Conservation (phyloP, 2,888 invertebrate species). For the Meghimatium bilineatum region DNA sequence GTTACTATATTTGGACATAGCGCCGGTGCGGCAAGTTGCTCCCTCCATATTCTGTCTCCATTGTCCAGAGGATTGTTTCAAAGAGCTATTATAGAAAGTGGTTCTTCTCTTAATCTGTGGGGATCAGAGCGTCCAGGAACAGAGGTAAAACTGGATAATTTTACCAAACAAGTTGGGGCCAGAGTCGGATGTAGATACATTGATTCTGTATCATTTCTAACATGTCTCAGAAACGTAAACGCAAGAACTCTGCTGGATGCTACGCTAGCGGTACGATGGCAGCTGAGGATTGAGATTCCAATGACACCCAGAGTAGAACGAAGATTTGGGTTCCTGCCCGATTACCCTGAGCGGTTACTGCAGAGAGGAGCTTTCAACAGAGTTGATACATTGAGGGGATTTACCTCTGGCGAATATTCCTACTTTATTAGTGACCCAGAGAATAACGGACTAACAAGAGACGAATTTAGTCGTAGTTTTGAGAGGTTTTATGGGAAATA, state of each 20-base stretch:
- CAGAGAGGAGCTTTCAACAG: constrained; percentile 6
- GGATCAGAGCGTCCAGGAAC: constrained; percentile 21
- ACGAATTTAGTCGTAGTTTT: background rate
- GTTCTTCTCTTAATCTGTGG: constrained; percentile 28
- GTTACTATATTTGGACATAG: constrained; percentile 40
- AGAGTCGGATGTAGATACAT: constrained; percentile 13
- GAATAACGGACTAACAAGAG: constrained; percentile 25
- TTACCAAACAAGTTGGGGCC: constrained; percentile 7
- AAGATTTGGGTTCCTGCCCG: constrained; percentile 39
- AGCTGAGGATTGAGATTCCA: background rate
- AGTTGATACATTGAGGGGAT: constrained; percentile 38
- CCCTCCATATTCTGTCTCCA: constrained; percentile 24
- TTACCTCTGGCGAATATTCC: constrained; percentile 8
- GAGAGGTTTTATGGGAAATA: constrained; percentile 9
- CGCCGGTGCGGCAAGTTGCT: constrained; percentile 28
- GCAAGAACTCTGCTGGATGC: constrained; percentile 5
- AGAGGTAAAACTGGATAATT: constrained; percentile 1
- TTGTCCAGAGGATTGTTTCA: constrained; percentile 32
- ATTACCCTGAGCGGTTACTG: constrained; percentile 25
- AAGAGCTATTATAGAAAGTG: constrained; percentile 41
- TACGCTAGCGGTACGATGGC: background rate
- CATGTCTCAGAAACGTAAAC: constrained; percentile 17
- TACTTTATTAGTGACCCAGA: constrained; percentile 28
- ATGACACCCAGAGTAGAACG: constrained; percentile 29
- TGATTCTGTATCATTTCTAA: background rate